phyloP scores from a whole-genome alignment of 2,113 vertebrate genomes.

The Holacanthus passer region DNA sequence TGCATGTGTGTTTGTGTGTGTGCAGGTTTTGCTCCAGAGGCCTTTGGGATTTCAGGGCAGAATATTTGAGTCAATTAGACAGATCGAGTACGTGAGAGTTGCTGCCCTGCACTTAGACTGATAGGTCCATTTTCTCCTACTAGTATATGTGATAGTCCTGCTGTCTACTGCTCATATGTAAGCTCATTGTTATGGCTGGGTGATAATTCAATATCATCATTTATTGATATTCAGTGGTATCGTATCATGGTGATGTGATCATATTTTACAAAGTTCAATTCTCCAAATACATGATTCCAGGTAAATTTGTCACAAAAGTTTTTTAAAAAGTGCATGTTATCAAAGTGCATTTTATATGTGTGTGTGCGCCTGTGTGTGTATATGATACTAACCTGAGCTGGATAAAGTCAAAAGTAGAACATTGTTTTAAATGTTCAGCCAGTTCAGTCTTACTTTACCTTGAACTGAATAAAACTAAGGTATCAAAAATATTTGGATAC shows the following conservation, averaged over 20 bases:
- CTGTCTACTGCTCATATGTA: constrained; percentile 13
- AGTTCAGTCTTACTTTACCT: no score
- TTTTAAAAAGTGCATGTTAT: no score
- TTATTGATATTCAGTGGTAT: neutral
- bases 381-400: no score
- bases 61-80: constrained; percentile 67
- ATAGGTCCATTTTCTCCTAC: neutral
- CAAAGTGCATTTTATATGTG: no score
- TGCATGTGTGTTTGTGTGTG: constrained; percentile 23
- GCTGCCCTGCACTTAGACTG: constrained; percentile 34
- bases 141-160: neutral
- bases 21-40: constrained; percentile 30
- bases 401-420: no score
- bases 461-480: no score
- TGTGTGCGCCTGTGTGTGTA: no score
- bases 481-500: neutral
- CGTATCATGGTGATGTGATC: neutral
- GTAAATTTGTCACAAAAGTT: no score
- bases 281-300: no score
- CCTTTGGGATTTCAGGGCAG: constrained; percentile 59
- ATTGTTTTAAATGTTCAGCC: no score
- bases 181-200: neutral
- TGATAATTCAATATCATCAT: neutral
- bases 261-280: neutral
- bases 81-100: constrained; percentile 43